Percentiles rank a stretch among this genome's conserved stretches.
These are phyloP conservation scores for Drosophila nigricruria DNA, from an alignment of 2,888 invertebrate genomes.

Conservation along the genomic window DNA sequence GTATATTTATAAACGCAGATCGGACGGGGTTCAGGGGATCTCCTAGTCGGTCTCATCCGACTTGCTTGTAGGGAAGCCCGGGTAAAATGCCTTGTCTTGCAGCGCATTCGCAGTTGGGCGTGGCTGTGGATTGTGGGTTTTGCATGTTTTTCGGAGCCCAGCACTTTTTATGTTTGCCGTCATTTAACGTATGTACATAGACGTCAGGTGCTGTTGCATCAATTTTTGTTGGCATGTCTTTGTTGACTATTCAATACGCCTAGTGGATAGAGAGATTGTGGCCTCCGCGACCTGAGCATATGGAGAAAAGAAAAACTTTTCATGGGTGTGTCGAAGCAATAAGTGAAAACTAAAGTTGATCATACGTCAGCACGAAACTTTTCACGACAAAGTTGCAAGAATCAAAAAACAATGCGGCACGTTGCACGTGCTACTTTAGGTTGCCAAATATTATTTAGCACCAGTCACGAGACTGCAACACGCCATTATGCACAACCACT, in stretches of 20 bases:
- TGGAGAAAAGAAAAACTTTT: slow-evolving; percentile 51
- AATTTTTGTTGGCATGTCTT: slow-evolving; percentile 40
- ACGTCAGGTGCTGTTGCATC: slow-evolving; percentile 46
- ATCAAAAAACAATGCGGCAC: slow-evolving; percentile 54
- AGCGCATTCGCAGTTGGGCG: slow-evolving; percentile 6
- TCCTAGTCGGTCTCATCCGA: too few species aligned
- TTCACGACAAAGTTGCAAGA: slow-evolving; percentile 17
- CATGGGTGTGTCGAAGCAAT: slow-evolving; percentile 34
- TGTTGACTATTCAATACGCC: slow-evolving; percentile 57
- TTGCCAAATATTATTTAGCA: slow-evolving; percentile 64
- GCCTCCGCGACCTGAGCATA: slow-evolving; percentile 29
- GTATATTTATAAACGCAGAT: too few species aligned
- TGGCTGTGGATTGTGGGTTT: slow-evolving; percentile 23
- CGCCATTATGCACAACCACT: slow-evolving; percentile 73
- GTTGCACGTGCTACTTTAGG: slow-evolving; percentile 44
- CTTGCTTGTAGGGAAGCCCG: too few species aligned
- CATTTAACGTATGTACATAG: slow-evolving; percentile 31
- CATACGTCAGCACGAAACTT: slow-evolving; percentile 58
- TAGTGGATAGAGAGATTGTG: slow-evolving; percentile 21
- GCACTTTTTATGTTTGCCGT: slow-evolving; percentile 53
- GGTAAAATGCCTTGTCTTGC: slow-evolving; percentile 7
- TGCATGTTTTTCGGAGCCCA: slow-evolving; percentile 17
- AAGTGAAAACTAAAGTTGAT: slow-evolving; percentile 49
- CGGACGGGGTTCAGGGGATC: too few species aligned
- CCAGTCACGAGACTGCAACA: slow-evolving; percentile 35